Evolutionary conservation across 2,888 invertebrate genomes (phyloP).

Genomic region (Drosophila meridiana): DNA sequence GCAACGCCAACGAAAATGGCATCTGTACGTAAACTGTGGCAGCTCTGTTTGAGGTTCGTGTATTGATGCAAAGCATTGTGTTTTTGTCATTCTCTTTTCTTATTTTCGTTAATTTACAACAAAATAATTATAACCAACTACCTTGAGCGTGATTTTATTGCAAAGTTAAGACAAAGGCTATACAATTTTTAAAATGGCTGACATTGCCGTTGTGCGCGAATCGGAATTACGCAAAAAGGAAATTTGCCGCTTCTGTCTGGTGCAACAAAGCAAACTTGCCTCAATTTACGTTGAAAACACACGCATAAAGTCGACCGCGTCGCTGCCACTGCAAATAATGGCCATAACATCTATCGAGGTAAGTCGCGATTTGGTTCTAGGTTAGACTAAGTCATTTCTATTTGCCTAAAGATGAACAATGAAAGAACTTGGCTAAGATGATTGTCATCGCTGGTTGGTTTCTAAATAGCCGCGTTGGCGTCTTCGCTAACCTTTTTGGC

Average conservation of each 20-base stretch:
- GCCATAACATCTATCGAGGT: slow-evolving; percentile 92
- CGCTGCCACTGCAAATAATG: slow-evolving; percentile 91
- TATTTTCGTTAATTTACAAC: slow-evolving; percentile 20
- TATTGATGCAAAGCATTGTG: slow-evolving; percentile 56
- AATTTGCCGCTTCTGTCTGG: slow-evolving; percentile 91
- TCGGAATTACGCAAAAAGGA: slow-evolving; percentile 87
- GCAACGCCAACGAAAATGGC: slow-evolving; percentile 31
- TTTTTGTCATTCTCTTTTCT: slow-evolving; percentile 29
- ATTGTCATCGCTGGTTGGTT: slow-evolving; percentile 66
- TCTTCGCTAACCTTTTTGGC: slow-evolving; percentile 67
- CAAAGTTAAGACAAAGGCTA: background rate
- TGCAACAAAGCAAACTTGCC: slow-evolving; percentile 87
- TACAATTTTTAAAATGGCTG: slow-evolving; percentile 41
- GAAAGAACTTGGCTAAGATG: slow-evolving; percentile 65
- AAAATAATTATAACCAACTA: slow-evolving; percentile 15
- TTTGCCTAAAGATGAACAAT: slow-evolving; percentile 11
- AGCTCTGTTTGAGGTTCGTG: slow-evolving; percentile 48
- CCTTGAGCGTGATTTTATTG: slow-evolving; percentile 3
- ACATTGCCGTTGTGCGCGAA: slow-evolving; percentile 50
- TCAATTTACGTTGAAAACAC: slow-evolving; percentile 88
- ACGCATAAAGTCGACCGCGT: slow-evolving; percentile 87
- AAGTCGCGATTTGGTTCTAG: slow-evolving; percentile 76
- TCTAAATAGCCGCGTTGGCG: slow-evolving; percentile 72
- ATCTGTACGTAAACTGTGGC: slow-evolving; percentile 24
- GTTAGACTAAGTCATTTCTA: slow-evolving; percentile 48